phyloP scores from a whole-genome alignment of 30 jellyfish, hydroid and myxozoan species.

The Haliclystus octoradiatus region DNA sequence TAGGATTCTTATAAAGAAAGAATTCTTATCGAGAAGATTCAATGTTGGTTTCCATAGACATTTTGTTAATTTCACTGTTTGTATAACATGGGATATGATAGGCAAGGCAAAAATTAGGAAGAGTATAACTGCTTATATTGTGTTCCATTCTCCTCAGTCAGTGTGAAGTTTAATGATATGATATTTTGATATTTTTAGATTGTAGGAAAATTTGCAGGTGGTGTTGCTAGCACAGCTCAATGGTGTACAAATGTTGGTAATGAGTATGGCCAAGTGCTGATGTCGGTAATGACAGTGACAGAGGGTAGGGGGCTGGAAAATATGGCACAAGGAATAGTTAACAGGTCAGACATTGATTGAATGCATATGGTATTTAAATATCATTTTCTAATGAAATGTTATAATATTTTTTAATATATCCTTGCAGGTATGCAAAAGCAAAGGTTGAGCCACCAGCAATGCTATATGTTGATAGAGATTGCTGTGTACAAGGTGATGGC shows the following conservation, averaged over 20 bases:
- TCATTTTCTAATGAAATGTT: too few relatives aligned
- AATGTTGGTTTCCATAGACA: too few relatives aligned
- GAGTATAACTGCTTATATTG: too few relatives aligned
- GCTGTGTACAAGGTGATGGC: conserved; percentile 21
- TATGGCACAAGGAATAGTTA: conserved; percentile 29
- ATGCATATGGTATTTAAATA: neutral
- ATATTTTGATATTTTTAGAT: conserved; percentile 2
- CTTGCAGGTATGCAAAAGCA: conserved; percentile 13
- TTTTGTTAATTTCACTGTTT: too few relatives aligned
- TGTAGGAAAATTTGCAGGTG: conserved; percentile 39
- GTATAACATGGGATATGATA: too few relatives aligned
- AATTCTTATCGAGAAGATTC: too few relatives aligned
- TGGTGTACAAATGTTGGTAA: conserved; percentile 51
- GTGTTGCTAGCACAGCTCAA: conserved; percentile 18
- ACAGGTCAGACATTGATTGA: conserved; percentile 6
- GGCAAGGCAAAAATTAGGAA: too few relatives aligned
- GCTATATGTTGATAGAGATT: conserved; percentile 40
- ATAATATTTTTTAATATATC: too few relatives aligned
- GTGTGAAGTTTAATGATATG: neutral
- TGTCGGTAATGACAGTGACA: conserved; percentile 19
- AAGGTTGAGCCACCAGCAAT: conserved; percentile 22
- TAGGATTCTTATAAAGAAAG: too few relatives aligned
- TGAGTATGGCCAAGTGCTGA: conserved; percentile 36
- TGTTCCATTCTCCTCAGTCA: too few relatives aligned
- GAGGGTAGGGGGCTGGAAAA: conserved; percentile 16